Base-by-base conservation (phyloP, 2,113 vertebrate genomes). In the Rhinoptilus africanus region DNA sequence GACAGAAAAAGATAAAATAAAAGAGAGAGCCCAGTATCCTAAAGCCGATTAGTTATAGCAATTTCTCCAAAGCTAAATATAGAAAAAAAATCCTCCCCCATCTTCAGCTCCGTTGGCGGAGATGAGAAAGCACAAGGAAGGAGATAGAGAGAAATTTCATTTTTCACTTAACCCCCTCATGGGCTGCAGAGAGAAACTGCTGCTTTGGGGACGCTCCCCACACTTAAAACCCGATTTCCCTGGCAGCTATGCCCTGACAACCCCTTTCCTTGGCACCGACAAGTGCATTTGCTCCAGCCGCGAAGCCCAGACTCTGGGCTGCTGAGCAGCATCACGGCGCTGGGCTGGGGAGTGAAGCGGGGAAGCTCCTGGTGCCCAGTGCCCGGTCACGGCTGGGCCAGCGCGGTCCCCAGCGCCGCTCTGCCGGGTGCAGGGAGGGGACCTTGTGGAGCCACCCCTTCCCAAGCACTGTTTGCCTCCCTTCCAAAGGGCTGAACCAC, bases 11-110 rank as follows among this genome's bases (percentile, higher is more conserved):
- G 91, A 93, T 91, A 96, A 92, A 96, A 97, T 93, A 88, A 71
- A 96, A 95, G 83, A 94, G 85, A 74, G 63, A 81, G 60, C 12
- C 11, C 39, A 86, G 67, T 34, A 62, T 54, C 76, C 85, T 83
- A 86, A 95, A 92, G 89, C 75, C 34, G 56, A 93, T 93, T 89
- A 95, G 73, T 94, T 81, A 73, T 57, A 93, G 94, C 93, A 82
- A 63, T 96, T 94, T 87, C 85, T 97, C 95, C 66, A 64, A 88
- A 77, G 86, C 96, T 93, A 91, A 97, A 94, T 54, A 64, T 82
- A 95, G 82, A 64, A 62, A 24, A 94, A 96, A 94, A 74, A 85
- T 88, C 87, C 78, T 93, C 88, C 92, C 64, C 80, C 83, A 59
- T 88, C 88, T 96, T 82, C 62, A 79, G 69, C 43, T 91, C 77